phyloP scores from a whole-genome alignment of 2,113 vertebrate species.

The Cygnus atratus region DNA sequence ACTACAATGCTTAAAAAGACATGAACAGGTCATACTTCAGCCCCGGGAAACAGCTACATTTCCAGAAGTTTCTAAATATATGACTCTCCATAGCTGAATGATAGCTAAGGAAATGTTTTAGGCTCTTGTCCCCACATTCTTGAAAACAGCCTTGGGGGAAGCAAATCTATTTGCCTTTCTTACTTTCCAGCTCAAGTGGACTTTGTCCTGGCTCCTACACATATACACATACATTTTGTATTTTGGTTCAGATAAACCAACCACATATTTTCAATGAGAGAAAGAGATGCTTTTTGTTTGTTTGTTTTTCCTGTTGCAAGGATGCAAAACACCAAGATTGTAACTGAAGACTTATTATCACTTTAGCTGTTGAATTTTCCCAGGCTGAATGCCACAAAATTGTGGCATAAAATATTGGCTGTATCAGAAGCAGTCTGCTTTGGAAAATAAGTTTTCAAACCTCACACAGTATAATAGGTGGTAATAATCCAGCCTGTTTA shows the following conservation, averaged over 20 bases:
- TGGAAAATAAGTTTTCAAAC: background rate
- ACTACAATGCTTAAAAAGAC: background rate
- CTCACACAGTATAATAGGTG: background rate
- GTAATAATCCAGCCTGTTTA: background rate
- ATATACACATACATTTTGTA: background rate
- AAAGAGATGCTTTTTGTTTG: background rate
- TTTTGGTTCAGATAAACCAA: background rate
- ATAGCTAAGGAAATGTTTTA: background rate
- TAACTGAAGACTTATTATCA: background rate
- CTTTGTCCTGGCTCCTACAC: background rate
- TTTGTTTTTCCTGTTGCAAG: background rate
- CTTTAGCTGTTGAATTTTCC: background rate
- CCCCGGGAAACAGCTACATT: background rate
- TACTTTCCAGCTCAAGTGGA: background rate
- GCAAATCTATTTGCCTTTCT: background rate
- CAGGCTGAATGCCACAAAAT: background rate
- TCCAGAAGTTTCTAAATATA: background rate
- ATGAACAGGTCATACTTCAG: background rate
- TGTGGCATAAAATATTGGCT: background rate
- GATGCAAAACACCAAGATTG: background rate
- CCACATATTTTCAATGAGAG: background rate
- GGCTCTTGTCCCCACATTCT: background rate
- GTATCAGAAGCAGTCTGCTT: background rate
- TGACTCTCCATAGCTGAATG: background rate
- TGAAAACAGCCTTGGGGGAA: background rate